phyloP scores from a whole-genome alignment of 2,113 vertebrate species.

The Ceyx cyanopectus region DNA sequence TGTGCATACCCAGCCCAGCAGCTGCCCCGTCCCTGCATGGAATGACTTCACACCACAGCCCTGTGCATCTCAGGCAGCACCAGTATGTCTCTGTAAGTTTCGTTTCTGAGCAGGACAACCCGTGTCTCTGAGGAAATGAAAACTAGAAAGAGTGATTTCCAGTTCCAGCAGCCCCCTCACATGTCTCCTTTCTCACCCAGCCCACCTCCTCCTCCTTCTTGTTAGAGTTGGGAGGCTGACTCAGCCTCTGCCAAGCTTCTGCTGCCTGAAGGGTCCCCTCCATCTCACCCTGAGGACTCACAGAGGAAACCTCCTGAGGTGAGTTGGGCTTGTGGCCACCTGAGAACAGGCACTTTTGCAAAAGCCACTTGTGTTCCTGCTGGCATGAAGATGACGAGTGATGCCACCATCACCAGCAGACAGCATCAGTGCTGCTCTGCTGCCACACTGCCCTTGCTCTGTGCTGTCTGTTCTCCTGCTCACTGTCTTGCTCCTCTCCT shows the following conservation, averaged over 20 bases:
- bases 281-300: rapidly evolving
- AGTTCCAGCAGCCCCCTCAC: neutral
- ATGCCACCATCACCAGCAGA: neutral
- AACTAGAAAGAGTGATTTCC: constrained; percentile 40
- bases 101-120: constrained; percentile 48
- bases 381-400: neutral
- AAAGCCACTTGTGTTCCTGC: rapidly evolving
- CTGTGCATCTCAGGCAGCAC: neutral
- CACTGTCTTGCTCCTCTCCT: neutral
- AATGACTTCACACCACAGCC: rapidly evolving
- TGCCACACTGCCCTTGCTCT: rapidly evolving
- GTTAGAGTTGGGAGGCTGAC: neutral
- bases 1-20: neutral
- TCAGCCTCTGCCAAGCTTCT: neutral
- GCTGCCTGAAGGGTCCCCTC: neutral
- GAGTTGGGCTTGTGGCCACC: neutral
- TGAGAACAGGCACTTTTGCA: neutral
- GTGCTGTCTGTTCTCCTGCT: neutral
- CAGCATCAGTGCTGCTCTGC: neutral
- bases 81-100: neutral
- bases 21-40: rapidly evolving
- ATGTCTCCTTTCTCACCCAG: neutral
- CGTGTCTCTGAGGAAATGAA: constrained; percentile 55
- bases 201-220: neutral
- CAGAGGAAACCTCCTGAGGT: neutral